Percentiles rank a stretch among this genome's conserved stretches.
These are phyloP conservation scores for Drosophila lacertosa DNA, from an alignment of 1,140 invertebrate species.

Conservation along the genomic window DNA sequence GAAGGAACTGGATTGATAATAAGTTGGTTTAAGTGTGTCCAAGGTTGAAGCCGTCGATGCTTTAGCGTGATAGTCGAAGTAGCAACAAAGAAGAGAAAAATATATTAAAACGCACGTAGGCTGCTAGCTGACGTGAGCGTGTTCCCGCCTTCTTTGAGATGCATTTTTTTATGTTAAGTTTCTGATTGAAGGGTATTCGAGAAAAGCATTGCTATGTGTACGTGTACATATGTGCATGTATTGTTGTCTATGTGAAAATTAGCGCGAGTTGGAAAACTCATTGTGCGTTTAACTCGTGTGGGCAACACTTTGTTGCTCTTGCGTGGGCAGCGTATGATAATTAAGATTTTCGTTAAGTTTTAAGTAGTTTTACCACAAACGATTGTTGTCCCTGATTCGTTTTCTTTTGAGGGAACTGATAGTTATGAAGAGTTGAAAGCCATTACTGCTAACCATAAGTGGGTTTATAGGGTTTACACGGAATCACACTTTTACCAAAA, in stretches of 20 bases:
- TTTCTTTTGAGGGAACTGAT: too few relatives aligned
- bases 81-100: conserved; percentile 37
- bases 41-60: neutral
- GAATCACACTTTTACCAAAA: too few relatives aligned
- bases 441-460: too few relatives aligned
- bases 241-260: neutral
- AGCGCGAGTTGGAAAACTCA: neutral
- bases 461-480: too few relatives aligned
- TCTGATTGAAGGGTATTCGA: conserved; percentile 76
- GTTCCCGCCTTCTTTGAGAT: neutral
- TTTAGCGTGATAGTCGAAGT: neutral
- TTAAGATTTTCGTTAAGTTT: neutral
- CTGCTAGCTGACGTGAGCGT: conserved; percentile 33
- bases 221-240: neutral
- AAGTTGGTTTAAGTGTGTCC: neutral
- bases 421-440: too few relatives aligned
- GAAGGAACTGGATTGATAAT: neutral
- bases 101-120: conserved; percentile 72
- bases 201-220: conserved; percentile 42
- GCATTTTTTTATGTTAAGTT: conserved; percentile 54
- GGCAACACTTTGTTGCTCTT: conserved; percentile 6
- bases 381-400: neutral
- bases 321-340: conserved; percentile 14
- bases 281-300: conserved; percentile 6
- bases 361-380: neutral